Percentiles rank a stretch among this genome's conserved stretches.
Evolutionary conservation across 2,888 invertebrate genomes (phyloP).

Genomic region (Athetis lepigone): DNA sequence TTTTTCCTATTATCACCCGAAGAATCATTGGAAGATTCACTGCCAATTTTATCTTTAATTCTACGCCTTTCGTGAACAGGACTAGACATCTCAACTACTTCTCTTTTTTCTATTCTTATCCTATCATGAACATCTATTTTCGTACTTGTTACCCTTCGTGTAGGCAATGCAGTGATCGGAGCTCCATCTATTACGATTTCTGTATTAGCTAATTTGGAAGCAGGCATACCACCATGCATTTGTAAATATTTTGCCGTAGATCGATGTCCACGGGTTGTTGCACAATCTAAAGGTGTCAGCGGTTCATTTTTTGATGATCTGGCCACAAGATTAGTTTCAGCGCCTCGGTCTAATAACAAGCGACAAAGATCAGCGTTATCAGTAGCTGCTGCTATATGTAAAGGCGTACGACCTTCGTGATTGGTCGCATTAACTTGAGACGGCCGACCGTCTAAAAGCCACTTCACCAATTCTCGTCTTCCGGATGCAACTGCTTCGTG

Average conservation of each 20-base stretch:
- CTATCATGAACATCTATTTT: slow-evolving; percentile 88
- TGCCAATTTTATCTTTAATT: slow-evolving; percentile 72
- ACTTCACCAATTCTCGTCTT: slow-evolving; percentile 96
- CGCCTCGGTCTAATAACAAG: slow-evolving; percentile 95
- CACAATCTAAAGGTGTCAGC: slow-evolving; percentile 97
- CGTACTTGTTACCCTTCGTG: slow-evolving; percentile 87
- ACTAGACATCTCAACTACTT: slow-evolving; percentile 87
- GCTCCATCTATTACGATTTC: slow-evolving; percentile 86
- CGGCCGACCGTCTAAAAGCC: slow-evolving; percentile 96
- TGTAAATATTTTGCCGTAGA: slow-evolving; percentile 98
- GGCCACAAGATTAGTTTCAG: slow-evolving; percentile 96
- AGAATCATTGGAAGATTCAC: slow-evolving; percentile 83
- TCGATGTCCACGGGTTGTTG: slow-evolving; percentile 95
- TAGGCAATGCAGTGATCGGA: slow-evolving; percentile 83
- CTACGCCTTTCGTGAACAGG: slow-evolving; percentile 78
- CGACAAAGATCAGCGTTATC: slow-evolving; percentile 98
- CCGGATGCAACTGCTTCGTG: slow-evolving; percentile 99
- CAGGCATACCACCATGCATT: slow-evolving; percentile 96
- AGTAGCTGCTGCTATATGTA: slow-evolving; percentile 98
- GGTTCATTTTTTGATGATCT: slow-evolving; percentile 95
- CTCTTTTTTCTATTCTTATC: slow-evolving; percentile 88
- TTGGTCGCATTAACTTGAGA: slow-evolving; percentile 96
- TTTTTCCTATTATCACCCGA: slow-evolving; percentile 84
- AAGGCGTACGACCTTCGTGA: slow-evolving; percentile 97
- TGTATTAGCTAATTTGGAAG: slow-evolving; percentile 91